A percentile compares a stretch with the other conserved stretches of the same genome.
Evolutionary conservation across 2,113 vertebrate genomes (phyloP).

Genomic region (Silurus glanis): DNA sequence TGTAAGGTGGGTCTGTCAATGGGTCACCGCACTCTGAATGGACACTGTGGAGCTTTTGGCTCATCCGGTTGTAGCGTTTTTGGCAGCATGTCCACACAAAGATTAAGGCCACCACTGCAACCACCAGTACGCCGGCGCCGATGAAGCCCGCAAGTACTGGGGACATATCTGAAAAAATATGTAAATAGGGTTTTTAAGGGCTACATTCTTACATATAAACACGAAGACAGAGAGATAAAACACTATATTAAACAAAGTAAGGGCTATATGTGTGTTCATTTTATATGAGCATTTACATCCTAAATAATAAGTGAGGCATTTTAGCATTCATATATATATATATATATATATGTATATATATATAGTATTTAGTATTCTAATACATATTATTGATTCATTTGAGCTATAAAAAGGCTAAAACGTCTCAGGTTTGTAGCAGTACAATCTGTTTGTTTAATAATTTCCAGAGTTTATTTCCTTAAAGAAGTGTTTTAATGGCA

Average conservation of each 20-base stretch:
- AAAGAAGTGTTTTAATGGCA: background rate
- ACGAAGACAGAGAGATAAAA: background rate
- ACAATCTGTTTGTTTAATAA: background rate
- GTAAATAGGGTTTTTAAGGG: background rate
- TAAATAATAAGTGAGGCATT: too few species aligned
- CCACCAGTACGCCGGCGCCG: constrained; percentile 87
- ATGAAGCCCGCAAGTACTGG: constrained; percentile 92
- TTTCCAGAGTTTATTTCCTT: too few species aligned
- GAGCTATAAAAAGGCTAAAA: background rate
- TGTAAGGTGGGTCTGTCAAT: constrained; percentile 82
- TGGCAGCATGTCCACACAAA: constrained; percentile 96
- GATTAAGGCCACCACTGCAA: constrained; percentile 83
- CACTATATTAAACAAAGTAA: background rate
- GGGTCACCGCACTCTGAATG: constrained; percentile 66
- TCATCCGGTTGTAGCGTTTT: constrained; percentile 80
- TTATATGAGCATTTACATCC: background rate
- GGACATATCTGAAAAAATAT: constrained; percentile 81
- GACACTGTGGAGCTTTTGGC: constrained; percentile 73
- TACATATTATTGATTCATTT: background rate
- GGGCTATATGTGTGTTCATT: background rate
- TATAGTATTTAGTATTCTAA: background rate
- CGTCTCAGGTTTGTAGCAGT: background rate
- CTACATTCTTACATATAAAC: background rate
- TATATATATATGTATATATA: too few species aligned
- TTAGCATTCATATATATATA: too few species aligned